Percentiles rank a stretch among this genome's conserved stretches.
Conservation (phyloP, 2,888 invertebrate genomes). For the Parnassius glacialis region DNA sequence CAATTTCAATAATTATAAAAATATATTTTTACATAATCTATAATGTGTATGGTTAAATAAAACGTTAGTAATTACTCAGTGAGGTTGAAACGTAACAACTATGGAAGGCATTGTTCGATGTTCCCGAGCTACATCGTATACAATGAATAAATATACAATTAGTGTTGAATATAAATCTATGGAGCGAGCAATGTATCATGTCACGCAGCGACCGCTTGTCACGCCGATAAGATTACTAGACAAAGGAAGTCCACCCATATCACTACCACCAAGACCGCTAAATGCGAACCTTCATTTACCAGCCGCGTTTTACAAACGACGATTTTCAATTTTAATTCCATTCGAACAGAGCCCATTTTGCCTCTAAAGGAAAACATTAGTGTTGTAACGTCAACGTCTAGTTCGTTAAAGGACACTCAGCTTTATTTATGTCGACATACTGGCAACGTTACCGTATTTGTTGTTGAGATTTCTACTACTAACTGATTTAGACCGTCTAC, state of each 20-base stretch:
- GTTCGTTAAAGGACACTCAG: constrained; percentile 79
- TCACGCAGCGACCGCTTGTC: constrained; percentile 64
- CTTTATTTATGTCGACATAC: constrained; percentile 80
- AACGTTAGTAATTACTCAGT: background rate
- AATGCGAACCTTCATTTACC: constrained; percentile 75
- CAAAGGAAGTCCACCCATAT: constrained; percentile 80
- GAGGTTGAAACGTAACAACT: background rate
- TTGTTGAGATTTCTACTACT: constrained; percentile 50
- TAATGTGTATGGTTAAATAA: background rate
- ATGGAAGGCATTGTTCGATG: constrained; percentile 3
- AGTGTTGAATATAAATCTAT: constrained; percentile 53
- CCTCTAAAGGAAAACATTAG: constrained; percentile 58
- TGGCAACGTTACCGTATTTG: constrained; percentile 75
- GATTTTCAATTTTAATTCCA: constrained; percentile 51
- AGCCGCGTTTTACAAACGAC: constrained; percentile 43
- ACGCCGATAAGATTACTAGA: constrained; percentile 78
- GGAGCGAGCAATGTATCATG: constrained; percentile 71
- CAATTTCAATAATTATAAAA: too few species aligned
- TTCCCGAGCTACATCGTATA: constrained; percentile 15
- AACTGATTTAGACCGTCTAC: constrained; percentile 48
- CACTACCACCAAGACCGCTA: constrained; percentile 73
- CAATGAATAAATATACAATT: constrained; percentile 30
- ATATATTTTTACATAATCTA: too few species aligned
- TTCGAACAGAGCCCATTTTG: constrained; percentile 57
- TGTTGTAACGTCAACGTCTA: constrained; percentile 73